Evolutionary conservation across 2,888 invertebrate genomes (phyloP).

Genomic region (Asteroscopus sphinx): DNA sequence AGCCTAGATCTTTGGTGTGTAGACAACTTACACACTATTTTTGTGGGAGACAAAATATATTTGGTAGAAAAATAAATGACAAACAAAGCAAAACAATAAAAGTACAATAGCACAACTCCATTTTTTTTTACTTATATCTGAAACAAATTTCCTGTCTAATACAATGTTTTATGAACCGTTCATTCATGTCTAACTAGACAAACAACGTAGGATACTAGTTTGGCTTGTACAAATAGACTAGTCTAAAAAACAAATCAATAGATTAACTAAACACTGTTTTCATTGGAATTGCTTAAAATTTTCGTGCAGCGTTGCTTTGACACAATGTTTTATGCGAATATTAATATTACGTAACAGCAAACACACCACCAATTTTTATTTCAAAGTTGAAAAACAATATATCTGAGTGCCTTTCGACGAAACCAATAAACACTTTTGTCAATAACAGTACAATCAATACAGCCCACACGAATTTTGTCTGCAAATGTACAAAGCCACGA

Average conservation of each 20-base stretch:
- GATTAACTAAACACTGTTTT: slow-evolving; percentile 27
- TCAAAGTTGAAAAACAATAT: neutral
- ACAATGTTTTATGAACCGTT: slow-evolving; percentile 19
- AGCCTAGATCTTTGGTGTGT: too few species aligned
- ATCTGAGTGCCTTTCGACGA: neutral
- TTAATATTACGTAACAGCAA: neutral
- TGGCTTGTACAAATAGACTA: slow-evolving; percentile 23
- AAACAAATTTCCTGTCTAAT: slow-evolving; percentile 6
- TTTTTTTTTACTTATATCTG: slow-evolving; percentile 17
- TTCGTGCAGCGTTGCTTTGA: slow-evolving; percentile 5
- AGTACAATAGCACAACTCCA: neutral
- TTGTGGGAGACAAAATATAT: neutral
- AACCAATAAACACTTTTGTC: neutral
- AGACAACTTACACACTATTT: too few species aligned
- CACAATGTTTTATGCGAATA: slow-evolving; percentile 4
- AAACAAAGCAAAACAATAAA: slow-evolving; percentile 16
- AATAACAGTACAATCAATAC: neutral
- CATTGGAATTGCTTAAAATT: slow-evolving; percentile 10
- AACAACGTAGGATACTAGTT: slow-evolving; percentile 18
- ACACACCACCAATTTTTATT: neutral
- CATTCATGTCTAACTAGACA: slow-evolving; percentile 5
- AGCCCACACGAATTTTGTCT: neutral
- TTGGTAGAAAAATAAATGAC: slow-evolving; percentile 20
- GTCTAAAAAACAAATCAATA: slow-evolving; percentile 12
- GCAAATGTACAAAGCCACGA: slow-evolving; percentile 10